Evolutionary conservation across 2,797 vertebrate genomes (phyloP).

Genomic region (Myripristis jacobus): DNA sequence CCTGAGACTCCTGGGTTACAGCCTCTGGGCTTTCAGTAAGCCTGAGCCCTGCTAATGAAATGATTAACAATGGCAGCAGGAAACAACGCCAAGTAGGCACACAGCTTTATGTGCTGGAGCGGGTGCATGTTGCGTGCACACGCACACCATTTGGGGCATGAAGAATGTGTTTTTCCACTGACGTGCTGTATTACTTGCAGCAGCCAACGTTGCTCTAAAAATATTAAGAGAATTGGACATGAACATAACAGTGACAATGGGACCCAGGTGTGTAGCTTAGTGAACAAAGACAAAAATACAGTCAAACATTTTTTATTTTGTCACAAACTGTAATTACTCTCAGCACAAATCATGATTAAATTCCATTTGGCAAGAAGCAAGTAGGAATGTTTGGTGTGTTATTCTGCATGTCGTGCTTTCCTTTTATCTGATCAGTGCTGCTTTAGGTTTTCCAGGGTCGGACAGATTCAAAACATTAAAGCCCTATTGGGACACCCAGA

Average conservation of each 20-base stretch:
- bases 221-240: not conserved
- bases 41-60: constrained; percentile 51
- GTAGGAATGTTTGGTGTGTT: constrained; percentile 1
- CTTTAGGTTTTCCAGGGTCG: not conserved
- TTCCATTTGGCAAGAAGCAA: not conserved
- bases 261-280: not conserved
- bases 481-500: not conserved
- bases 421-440: not conserved
- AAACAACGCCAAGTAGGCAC: constrained; percentile 49
- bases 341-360: too few relatives aligned
- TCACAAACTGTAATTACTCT: too few relatives aligned
- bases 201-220: too few relatives aligned
- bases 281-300: not conserved
- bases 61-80: constrained; percentile 53
- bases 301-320: too few relatives aligned
- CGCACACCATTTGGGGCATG: constrained; percentile 14
- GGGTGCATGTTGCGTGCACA: not conserved
- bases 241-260: not conserved
- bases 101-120: constrained; percentile 23
- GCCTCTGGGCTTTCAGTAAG: constrained; percentile 30
- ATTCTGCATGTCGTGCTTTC: constrained; percentile 2
- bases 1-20: constrained; percentile 22
- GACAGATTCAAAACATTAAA: not conserved
- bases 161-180: constrained; percentile 48
- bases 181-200: not conserved